Conservation (phyloP, 2,797 vertebrate species). For the Potorous gilbertii region DNA sequence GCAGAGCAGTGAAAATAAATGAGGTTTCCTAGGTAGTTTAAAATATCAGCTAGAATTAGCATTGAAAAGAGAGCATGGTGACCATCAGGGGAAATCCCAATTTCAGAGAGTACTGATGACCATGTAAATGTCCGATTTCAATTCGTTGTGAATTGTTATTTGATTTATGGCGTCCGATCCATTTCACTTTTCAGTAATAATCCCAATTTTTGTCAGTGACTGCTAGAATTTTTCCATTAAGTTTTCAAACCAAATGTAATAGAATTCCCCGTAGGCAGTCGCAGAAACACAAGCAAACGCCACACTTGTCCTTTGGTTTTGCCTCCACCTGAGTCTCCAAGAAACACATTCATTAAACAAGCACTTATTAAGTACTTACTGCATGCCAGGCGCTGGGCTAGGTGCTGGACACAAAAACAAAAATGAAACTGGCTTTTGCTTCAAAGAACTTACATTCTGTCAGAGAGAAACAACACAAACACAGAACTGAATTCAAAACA, state of each 20-base stretch:
- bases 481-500: background rate
- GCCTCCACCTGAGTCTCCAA: background rate
- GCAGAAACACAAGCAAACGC: background rate
- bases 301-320: background rate
- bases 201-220: constrained; percentile 11
- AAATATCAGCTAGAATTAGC: constrained; percentile 46
- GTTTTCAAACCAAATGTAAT: constrained; percentile 23
- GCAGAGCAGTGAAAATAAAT: background rate
- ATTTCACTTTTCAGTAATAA: constrained; percentile 36
- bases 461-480: background rate
- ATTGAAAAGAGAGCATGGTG: constrained; percentile 33
- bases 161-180: background rate
- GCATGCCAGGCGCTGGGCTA: background rate
- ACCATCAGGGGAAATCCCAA: constrained; percentile 37
- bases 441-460: background rate
- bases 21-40: background rate
- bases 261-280: constrained; percentile 34
- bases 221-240: constrained; percentile 27
- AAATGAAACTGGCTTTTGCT: background rate
- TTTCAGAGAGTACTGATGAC: constrained; percentile 17
- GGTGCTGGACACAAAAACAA: background rate
- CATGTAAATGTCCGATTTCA: background rate
- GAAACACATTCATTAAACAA: background rate
- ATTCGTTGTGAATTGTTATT: background rate
- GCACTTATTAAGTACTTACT: background rate